These are phyloP conservation scores for Hesperia comma DNA, from an alignment of 2,888 invertebrate species.

Conservation along the genomic window DNA sequence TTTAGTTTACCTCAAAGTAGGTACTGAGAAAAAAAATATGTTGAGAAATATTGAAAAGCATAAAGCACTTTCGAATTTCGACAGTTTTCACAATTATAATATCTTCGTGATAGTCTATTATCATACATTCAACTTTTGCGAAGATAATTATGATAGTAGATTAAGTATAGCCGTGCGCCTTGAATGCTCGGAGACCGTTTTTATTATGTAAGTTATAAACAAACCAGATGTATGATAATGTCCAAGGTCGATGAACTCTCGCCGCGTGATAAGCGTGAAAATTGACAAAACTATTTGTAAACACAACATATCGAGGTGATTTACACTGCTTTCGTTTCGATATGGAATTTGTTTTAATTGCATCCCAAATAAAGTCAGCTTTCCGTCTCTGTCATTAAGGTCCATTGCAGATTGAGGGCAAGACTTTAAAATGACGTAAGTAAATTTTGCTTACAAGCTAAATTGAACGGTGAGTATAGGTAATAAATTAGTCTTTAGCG, in stretches of 20 bases:
- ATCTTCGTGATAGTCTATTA: slow-evolving; percentile 22
- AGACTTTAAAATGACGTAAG: no score
- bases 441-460: no score
- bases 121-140: slow-evolving; percentile 32
- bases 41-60: background rate
- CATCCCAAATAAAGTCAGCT: no score
- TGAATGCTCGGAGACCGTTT: slow-evolving; percentile 42
- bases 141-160: slow-evolving; percentile 43
- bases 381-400: no score
- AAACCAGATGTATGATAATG: slow-evolving; percentile 43
- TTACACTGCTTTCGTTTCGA: no score
- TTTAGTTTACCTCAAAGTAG: no score
- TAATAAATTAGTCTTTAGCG: no score
- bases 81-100: slow-evolving; percentile 9
- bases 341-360: no score
- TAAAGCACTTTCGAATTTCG: slow-evolving; percentile 13
- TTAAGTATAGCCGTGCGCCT: slow-evolving; percentile 39
- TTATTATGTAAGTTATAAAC: slow-evolving; percentile 44
- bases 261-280: slow-evolving; percentile 35
- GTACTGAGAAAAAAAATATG: no score
- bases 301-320: slow-evolving; percentile 14
- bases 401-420: no score
- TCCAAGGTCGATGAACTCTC: slow-evolving; percentile 47
- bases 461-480: no score
- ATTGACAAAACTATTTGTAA: slow-evolving; percentile 33